A percentile compares a stretch with the other conserved stretches of the same genome.
These are phyloP conservation scores for Drosophila orosa DNA, from an alignment of 1,140 invertebrate species.

Conservation along the genomic window DNA sequence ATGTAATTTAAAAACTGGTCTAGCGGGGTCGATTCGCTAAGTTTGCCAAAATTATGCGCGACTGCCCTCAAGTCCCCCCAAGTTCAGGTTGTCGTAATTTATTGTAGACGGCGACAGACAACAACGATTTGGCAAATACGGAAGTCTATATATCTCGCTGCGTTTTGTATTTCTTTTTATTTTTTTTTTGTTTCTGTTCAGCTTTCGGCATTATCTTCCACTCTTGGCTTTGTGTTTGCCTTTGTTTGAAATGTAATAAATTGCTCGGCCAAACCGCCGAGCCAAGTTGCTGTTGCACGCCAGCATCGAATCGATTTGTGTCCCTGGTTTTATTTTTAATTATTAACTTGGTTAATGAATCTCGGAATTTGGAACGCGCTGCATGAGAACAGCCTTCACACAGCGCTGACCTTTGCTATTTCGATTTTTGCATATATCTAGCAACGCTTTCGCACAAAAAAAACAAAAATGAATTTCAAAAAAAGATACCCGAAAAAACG, in stretches of 20 bases:
- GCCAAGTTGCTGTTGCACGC: constrained; percentile 50
- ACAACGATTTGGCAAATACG: constrained; percentile 70
- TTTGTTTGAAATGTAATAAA: constrained; percentile 68
- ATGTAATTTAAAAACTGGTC: constrained; percentile 83
- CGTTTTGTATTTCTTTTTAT: constrained; percentile 32
- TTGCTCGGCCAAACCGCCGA: constrained; percentile 17
- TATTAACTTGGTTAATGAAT: constrained; percentile 69
- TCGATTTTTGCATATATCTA: constrained; percentile 74
- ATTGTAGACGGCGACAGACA: constrained; percentile 47
- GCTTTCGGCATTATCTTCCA: constrained; percentile 26
- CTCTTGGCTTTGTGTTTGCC: constrained; percentile 29
- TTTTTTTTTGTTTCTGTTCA: no score
- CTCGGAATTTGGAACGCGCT: constrained; percentile 62
- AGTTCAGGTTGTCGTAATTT: constrained; percentile 74
- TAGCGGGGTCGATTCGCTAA: constrained; percentile 67
- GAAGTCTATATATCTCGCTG: constrained; percentile 71
- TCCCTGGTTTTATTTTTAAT: constrained; percentile 68
- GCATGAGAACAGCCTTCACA: constrained; percentile 79
- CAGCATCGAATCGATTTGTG: constrained; percentile 59
- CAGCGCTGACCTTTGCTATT: constrained; percentile 72
- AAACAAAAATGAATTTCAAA: constrained; percentile 40
- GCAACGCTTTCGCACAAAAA: constrained; percentile 30
- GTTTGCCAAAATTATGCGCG: constrained; percentile 80
- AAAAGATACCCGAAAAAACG: constrained; percentile 1
- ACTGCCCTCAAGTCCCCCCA: constrained; percentile 53